Evolutionary conservation across 2,113 vertebrate species (phyloP), one percentile per base, ranked within the genome.

Genomic region (Microcebus ravelobensis): DNA sequence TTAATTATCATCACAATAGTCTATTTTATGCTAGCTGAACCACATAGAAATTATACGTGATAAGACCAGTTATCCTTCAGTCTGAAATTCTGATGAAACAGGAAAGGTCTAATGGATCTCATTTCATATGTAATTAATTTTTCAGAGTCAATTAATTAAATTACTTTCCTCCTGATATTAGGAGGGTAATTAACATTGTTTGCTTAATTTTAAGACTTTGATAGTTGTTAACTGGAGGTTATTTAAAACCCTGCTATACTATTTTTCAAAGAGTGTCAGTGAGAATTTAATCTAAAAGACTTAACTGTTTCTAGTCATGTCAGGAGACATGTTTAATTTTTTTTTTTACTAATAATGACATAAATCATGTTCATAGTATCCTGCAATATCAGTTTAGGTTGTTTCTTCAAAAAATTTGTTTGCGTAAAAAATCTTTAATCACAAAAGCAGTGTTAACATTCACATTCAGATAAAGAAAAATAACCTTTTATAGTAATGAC

Each of bases 111-210:
- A 98, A 97, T 91, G 86, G 97, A 94, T 86, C 91, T 96, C 87
- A 87, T 96, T 98, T 96, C 79, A 87, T 52, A 93, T 97, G 68
- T 91, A 94, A 97, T 98, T 98, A 92, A 82, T 97, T 97, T 98
- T 96, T 97, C 92, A 92, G 79, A 96, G 97, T 91, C 96, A 98
- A 96, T 98, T 98, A 98, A 98, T 98, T 97, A 93, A 95, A 98
- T 97, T 96, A 97, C 91, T 92, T 96, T 97, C 89, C 57, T 93
- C 93, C 94, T 96, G 96, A 95, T 59, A 89, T 74, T 97, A 77
- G 95, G 82, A 96, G 96, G 84, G 76, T 97, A 97, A 98, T 98
- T 98, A 98, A 96, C 85, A 63, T 48, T 95, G 80, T 97, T 98
- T 98, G 96, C 96, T 98, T 98, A 98, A 97, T 96, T 98, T 98